Percentiles rank a stretch among this genome's conserved stretches.
These are phyloP conservation scores for Melanotaenia duboulayi DNA, from an alignment of 2,113 vertebrate species.

Conservation along the genomic window DNA sequence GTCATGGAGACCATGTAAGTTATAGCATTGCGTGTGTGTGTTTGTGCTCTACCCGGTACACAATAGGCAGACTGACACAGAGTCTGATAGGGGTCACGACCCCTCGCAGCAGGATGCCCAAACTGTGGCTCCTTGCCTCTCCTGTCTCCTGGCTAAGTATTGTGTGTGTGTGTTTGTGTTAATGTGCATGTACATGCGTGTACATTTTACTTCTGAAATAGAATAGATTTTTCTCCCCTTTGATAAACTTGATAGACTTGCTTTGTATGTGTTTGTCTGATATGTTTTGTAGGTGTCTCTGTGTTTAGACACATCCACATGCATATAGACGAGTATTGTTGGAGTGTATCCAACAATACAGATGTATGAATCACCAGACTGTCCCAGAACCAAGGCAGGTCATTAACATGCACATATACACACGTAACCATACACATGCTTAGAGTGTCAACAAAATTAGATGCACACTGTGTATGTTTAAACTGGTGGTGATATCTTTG, in stretches of 20 bases:
- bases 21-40: conserved; percentile 80
- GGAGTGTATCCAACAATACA: conserved; percentile 19
- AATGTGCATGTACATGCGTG: conserved; percentile 19
- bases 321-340: conserved; percentile 8
- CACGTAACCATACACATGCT: background rate
- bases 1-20: conserved; percentile 98
- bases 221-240: conserved; percentile 2
- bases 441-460: conserved; percentile 8
- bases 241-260: conserved; percentile 5
- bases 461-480: conserved; percentile 15
- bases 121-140: conserved; percentile 85
- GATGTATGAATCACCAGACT: conserved; percentile 43
- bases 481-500: background rate
- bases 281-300: background rate
- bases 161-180: conserved; percentile 46
- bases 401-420: conserved; percentile 6
- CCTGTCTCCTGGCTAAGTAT: conserved; percentile 85
- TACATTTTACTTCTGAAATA: conserved; percentile 33
- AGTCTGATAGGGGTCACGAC: conserved; percentile 99
- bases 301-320: conserved; percentile 13
- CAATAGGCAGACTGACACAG: conserved; percentile 97
- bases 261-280: background rate
- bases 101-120: conserved; percentile 81
- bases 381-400: conserved; percentile 11
- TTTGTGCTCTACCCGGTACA: conserved; percentile 78